phyloP scores from a whole-genome alignment of 2,113 vertebrate species.

The Melanerpes aurifrons region DNA sequence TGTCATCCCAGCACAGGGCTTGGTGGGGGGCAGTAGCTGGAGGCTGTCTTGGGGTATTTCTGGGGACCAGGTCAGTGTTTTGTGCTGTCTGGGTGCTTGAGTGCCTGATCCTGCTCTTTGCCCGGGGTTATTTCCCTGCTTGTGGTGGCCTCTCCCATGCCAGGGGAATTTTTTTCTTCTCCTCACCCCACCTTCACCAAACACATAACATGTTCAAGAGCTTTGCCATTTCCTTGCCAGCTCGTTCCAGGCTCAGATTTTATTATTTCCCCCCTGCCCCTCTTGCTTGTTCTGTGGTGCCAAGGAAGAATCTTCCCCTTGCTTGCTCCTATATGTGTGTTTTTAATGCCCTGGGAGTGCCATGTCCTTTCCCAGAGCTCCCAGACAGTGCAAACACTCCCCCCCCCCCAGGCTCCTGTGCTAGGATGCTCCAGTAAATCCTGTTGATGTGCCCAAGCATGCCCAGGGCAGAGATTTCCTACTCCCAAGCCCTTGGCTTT shows the following conservation, averaged over 20 bases:
- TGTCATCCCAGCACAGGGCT: neutral
- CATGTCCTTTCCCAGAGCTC: neutral
- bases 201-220: neutral
- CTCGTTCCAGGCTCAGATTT: neutral
- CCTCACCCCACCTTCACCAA: neutral
- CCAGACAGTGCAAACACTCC: neutral
- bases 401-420: neutral
- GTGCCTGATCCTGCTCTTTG: neutral
- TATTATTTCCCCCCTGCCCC: rapidly evolving
- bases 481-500: neutral
- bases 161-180: neutral
- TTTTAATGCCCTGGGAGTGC: neutral
- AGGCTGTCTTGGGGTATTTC: neutral
- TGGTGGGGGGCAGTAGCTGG: neutral
- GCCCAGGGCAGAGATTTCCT: neutral
- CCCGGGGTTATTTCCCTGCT: neutral
- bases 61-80: neutral
- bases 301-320: neutral
- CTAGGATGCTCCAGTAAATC: neutral
- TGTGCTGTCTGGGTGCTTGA: rapidly evolving
- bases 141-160: neutral
- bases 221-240: neutral
- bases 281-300: neutral
- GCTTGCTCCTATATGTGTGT: neutral
- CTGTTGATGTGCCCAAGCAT: neutral